Percentiles rank a stretch among this genome's conserved stretches.
These are phyloP conservation scores for Theodoxus fluviatilis DNA, from an alignment of 2,888 invertebrate genomes.

Conservation along the genomic window DNA sequence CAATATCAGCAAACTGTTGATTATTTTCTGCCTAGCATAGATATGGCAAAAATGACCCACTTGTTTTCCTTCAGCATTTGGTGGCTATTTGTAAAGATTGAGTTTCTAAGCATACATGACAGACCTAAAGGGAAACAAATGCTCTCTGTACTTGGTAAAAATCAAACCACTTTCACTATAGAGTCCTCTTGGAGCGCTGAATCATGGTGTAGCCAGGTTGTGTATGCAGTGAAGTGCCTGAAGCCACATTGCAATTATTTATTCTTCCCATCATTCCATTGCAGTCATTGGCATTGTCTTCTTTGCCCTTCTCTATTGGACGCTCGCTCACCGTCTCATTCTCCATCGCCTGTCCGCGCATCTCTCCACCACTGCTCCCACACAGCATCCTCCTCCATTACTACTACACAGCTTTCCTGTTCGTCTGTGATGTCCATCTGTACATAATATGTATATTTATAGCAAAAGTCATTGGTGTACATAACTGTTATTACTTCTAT, in stretches of 20 bases:
- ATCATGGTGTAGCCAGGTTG: background rate
- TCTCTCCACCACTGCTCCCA: too few species aligned
- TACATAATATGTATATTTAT: constrained; percentile 54
- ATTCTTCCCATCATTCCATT: constrained; percentile 32
- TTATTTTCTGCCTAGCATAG: too few species aligned
- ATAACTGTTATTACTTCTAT: constrained; percentile 46
- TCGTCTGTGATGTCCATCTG: constrained; percentile 44
- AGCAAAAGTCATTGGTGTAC: constrained; percentile 40
- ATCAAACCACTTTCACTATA: background rate
- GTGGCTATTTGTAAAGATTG: too few species aligned
- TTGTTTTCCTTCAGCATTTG: too few species aligned
- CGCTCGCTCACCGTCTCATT: too few species aligned
- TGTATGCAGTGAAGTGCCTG: constrained; percentile 7
- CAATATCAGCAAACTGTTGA: too few species aligned
- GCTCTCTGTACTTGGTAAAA: background rate
- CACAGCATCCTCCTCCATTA: too few species aligned
- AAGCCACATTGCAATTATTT: constrained; percentile 23
- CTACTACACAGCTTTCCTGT: too few species aligned
- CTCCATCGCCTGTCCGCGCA: too few species aligned
- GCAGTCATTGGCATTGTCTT: constrained; percentile 13
- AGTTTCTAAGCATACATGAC: too few species aligned
- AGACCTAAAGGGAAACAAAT: background rate
- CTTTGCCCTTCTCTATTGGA: too few species aligned
- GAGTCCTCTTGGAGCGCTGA: background rate
- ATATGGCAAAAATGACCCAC: too few species aligned